Percentiles rank a stretch among this genome's conserved stretches.
Conservation (phyloP, 2,888 invertebrate genomes). For the Andrena chrysosceles region DNA sequence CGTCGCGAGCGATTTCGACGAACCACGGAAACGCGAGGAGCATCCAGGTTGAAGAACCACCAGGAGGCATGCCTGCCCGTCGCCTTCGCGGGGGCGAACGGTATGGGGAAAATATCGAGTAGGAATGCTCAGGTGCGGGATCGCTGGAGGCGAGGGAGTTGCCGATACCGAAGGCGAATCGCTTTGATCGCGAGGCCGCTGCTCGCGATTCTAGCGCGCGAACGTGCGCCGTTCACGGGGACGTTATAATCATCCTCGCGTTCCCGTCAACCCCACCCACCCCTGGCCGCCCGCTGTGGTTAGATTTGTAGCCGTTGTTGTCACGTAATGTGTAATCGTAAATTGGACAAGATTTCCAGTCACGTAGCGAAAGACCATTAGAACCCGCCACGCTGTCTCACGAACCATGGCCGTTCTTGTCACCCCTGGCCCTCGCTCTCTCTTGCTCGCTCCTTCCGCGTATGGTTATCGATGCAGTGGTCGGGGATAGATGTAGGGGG, state of each 20-base stretch:
- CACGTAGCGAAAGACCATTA: conserved; percentile 79
- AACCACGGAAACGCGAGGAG: conserved; percentile 1
- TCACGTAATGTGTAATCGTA: conserved; percentile 81
- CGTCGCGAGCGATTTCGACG: conserved; percentile 27
- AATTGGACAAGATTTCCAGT: conserved; percentile 79
- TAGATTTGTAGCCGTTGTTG: conserved; percentile 51
- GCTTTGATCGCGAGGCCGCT: neutral
- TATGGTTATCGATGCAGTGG: conserved; percentile 49
- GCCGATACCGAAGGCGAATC: neutral
- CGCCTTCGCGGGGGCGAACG: conserved; percentile 18
- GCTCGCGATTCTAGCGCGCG: conserved; percentile 21
- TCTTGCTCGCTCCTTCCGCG: conserved; percentile 6
- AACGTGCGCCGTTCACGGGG: conserved; percentile 7
- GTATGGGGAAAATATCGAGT: conserved; percentile 4
- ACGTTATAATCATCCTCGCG: conserved; percentile 43
- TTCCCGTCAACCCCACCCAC: neutral
- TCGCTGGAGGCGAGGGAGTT: conserved; percentile 23
- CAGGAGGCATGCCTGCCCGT: conserved; percentile 39
- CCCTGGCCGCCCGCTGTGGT: conserved; percentile 2
- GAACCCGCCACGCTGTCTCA: conserved; percentile 70
- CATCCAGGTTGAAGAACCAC: conserved; percentile 15
- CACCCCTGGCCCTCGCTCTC: conserved; percentile 25
- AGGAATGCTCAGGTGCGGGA: conserved; percentile 13
- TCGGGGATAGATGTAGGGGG: conserved; percentile 13
- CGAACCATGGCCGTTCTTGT: conserved; percentile 71